Evolutionary conservation across 1,140 invertebrate species (phyloP).

Genomic region (Pseudomyrmex gracilis): DNA sequence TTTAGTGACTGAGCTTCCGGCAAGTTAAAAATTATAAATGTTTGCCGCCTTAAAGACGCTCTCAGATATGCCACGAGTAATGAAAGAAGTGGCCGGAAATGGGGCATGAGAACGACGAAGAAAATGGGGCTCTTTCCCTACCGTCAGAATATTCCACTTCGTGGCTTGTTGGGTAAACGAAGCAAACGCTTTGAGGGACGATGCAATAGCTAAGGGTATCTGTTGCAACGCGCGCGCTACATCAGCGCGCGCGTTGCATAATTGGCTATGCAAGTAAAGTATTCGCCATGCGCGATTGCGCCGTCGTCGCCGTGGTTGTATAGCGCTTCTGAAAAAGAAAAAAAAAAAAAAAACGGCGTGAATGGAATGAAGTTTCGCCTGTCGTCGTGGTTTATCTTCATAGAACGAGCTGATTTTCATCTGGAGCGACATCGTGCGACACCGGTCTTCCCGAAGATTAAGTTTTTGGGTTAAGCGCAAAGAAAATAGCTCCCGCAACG

Average conservation of each 20-base stretch:
- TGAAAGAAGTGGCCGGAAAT: slow-evolving; percentile 30
- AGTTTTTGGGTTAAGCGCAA: slow-evolving; percentile 1
- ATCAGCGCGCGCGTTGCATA: slow-evolving; percentile 20
- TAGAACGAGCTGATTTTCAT: slow-evolving; percentile 9
- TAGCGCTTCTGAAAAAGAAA: background rate
- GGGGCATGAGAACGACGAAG: background rate
- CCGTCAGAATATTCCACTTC: slow-evolving; percentile 32
- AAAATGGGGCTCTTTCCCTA: background rate
- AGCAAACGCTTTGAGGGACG: slow-evolving; percentile 19
- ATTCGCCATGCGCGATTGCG: slow-evolving; percentile 20
- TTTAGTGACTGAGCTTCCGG: background rate
- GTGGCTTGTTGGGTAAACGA: slow-evolving; percentile 29
- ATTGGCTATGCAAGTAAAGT: slow-evolving; percentile 9
- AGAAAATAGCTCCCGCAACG: background rate
- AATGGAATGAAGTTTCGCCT: slow-evolving; percentile 29
- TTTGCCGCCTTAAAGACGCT: slow-evolving; percentile 28
- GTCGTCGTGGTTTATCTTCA: background rate
- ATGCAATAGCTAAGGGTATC: background rate
- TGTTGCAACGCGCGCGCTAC: slow-evolving; percentile 10
- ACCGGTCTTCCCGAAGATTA: background rate
- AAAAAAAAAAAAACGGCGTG: background rate
- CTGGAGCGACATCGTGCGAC: background rate
- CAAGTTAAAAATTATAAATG: slow-evolving; percentile 42
- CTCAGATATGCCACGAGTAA: background rate
- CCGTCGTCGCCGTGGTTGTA: background rate